Evolutionary conservation across 2,113 vertebrate species (phyloP).

Genomic region (Brevimyrus niger): DNA sequence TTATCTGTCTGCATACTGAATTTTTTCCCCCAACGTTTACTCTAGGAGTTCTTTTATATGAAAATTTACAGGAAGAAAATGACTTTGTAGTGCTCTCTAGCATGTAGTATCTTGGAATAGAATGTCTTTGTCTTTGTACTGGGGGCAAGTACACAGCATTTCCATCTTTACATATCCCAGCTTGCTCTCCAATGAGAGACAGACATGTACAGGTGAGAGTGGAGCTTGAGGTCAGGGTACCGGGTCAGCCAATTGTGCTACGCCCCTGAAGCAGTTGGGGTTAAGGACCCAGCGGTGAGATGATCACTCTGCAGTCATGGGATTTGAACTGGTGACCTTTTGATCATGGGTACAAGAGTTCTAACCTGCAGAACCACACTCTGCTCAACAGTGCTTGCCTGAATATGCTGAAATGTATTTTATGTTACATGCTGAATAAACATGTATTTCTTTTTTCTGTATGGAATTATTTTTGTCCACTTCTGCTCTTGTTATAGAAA

Average conservation of each 20-base stretch:
- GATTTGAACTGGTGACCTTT: neutral
- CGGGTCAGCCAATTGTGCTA: neutral
- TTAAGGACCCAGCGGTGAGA: neutral
- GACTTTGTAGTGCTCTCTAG: neutral
- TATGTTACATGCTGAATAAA: neutral
- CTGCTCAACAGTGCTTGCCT: neutral
- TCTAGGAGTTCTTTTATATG: neutral
- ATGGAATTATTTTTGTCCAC: neutral
- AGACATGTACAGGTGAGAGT: neutral
- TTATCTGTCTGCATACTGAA: neutral
- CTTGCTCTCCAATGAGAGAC: neutral
- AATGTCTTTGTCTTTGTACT: neutral
- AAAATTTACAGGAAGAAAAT: neutral
- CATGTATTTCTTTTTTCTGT: neutral
- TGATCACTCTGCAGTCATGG: neutral
- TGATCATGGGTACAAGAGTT: neutral
- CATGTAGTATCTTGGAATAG: neutral
- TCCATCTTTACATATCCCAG: neutral
- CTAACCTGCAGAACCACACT: neutral
- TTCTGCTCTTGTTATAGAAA: neutral
- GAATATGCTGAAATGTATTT: neutral
- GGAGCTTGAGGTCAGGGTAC: neutral
- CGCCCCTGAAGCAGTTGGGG: neutral
- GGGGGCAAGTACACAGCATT: neutral
- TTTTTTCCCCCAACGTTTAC: neutral